phyloP scores from a whole-genome alignment of 2,888 invertebrate genomes.

The Drosophila quinaria region DNA sequence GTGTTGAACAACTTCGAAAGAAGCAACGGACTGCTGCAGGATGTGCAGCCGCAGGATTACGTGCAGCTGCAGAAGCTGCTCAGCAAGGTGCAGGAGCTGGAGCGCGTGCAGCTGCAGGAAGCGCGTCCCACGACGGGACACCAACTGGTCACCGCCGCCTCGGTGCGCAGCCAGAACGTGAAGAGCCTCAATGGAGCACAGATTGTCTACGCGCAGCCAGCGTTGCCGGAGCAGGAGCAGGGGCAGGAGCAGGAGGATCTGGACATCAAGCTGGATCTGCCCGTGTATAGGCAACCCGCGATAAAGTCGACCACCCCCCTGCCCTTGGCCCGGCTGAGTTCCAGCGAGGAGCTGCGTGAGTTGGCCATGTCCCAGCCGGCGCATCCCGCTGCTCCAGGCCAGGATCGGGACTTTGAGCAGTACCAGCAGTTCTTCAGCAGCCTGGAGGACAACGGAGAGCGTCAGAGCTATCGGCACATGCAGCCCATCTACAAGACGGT shows the following conservation, averaged over 20 bases:
- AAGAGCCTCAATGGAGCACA: constrained; percentile 74
- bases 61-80: constrained; percentile 86
- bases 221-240: background rate
- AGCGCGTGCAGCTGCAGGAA: constrained; percentile 79
- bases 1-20: constrained; percentile 66
- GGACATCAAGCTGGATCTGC: constrained; percentile 60
- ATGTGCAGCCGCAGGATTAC: constrained; percentile 86
- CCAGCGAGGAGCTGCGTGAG: constrained; percentile 80
- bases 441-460: constrained; percentile 68
- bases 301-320: background rate
- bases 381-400: constrained; percentile 24
- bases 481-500: constrained; percentile 80
- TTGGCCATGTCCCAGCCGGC: constrained; percentile 67
- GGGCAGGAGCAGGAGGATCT: constrained; percentile 24
- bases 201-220: constrained; percentile 74
- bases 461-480: constrained; percentile 74
- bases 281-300: constrained; percentile 52
- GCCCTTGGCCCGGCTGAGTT: constrained; percentile 30
- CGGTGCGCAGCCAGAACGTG: constrained; percentile 72
- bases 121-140: constrained; percentile 53
- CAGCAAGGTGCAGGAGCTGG: constrained; percentile 85
- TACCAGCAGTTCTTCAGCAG: constrained; percentile 72
- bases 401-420: constrained; percentile 58
- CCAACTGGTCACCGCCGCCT: constrained; percentile 76
- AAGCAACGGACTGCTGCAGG: constrained; percentile 77